These are phyloP conservation scores for Diaperis boleti DNA, from an alignment of 2,888 invertebrate species.

Conservation along the genomic window DNA sequence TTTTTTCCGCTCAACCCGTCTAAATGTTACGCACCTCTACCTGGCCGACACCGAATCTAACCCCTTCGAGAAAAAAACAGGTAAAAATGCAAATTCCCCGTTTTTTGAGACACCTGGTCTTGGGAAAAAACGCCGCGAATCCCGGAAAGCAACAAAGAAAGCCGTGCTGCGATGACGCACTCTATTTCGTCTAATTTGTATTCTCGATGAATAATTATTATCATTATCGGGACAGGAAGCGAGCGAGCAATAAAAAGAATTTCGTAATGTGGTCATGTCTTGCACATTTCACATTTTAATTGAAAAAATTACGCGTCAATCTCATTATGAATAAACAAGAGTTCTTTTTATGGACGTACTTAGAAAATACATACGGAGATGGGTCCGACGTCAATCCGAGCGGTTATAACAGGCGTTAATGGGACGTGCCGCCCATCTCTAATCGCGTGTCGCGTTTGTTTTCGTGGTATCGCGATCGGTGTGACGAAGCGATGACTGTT, in stretches of 20 bases:
- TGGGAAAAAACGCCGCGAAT: constrained; percentile 18
- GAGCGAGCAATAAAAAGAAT: constrained; percentile 40
- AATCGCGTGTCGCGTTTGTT: no score
- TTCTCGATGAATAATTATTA: constrained; percentile 40
- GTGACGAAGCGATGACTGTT: no score
- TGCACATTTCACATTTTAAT: constrained; percentile 44
- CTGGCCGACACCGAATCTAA: constrained; percentile 28
- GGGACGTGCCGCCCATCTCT: constrained; percentile 1
- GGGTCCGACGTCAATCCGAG: constrained; percentile 17
- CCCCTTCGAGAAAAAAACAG: constrained; percentile 31
- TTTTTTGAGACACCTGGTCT: constrained; percentile 31
- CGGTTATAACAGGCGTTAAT: constrained; percentile 19
- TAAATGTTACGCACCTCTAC: constrained; percentile 21
- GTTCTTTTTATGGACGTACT: constrained; percentile 38
- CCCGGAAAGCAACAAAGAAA: background rate
- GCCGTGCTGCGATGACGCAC: constrained; percentile 14
- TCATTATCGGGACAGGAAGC: constrained; percentile 44
- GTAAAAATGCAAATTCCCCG: constrained; percentile 33
- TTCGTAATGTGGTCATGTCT: constrained; percentile 38
- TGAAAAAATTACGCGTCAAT: constrained; percentile 42
- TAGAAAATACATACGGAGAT: constrained; percentile 20
- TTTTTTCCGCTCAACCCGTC: constrained; percentile 11
- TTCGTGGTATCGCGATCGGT: no score
- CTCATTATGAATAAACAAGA: constrained; percentile 41
- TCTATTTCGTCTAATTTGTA: constrained; percentile 35